A percentile compares a stretch with the other conserved stretches of the same genome.
These are phyloP conservation scores for Solen grandis DNA, from an alignment of 1,140 invertebrate species.

Conservation along the genomic window DNA sequence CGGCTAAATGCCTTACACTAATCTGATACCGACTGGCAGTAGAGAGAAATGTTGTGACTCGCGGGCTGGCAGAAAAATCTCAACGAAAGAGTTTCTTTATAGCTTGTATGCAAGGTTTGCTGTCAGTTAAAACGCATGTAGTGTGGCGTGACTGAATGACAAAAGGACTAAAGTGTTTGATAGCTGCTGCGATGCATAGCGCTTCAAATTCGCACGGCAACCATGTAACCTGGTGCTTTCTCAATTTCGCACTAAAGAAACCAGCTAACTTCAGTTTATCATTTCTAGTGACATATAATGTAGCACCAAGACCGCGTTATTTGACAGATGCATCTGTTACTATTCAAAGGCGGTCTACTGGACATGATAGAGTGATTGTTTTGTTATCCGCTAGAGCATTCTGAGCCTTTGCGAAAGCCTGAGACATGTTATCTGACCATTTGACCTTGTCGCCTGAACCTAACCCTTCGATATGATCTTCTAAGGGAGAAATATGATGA, in stretches of 20 bases:
- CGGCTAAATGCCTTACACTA: constrained; percentile 37
- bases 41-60: constrained; percentile 55
- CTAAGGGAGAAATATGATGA: constrained; percentile 32
- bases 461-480: constrained; percentile 52
- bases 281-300: background rate
- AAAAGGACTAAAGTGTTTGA: background rate
- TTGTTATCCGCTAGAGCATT: background rate
- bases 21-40: constrained; percentile 30
- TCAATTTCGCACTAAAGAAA: background rate
- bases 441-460: constrained; percentile 50
- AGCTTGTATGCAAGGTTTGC: constrained; percentile 54
- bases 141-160: background rate
- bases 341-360: background rate
- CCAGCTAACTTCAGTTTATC: background rate
- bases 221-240: background rate
- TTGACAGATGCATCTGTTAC: background rate
- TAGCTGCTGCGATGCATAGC: background rate
- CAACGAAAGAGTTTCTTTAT: constrained; percentile 44
- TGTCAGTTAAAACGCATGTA: background rate
- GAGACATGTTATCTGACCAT: constrained; percentile 48
- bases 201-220: background rate
- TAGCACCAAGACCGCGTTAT: background rate
- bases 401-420: constrained; percentile 16
- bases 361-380: background rate
- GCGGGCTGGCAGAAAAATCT: constrained; percentile 57